A percentile compares a stretch with the other conserved stretches of the same genome.
Conservation (phyloP, 1,140 invertebrate species). For the Caenorhabditis elegans region WBcel235 BX284603.4:7285001-7285500, state of each 20-base stretch:
- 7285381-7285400: conserved; percentile 50
- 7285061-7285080: too few species aligned
- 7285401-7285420: conserved; percentile 66
- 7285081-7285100: too few species aligned
- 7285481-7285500: not conserved
- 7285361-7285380: conserved; percentile 66
- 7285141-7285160: conserved; percentile 32
- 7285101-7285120: conserved; percentile 46
- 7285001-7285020: too few species aligned
- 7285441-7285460: conserved; percentile 65
- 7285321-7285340: conserved; percentile 41
- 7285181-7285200: conserved; percentile 37
- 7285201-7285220: conserved; percentile 37
- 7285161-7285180: conserved; percentile 41
- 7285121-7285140: conserved; percentile 43
- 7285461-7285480: conserved; percentile 59
- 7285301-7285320: not conserved
- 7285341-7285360: conserved; percentile 66
- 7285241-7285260: conserved; percentile 41
- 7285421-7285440: conserved; percentile 66
- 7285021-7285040: too few species aligned
- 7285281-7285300: too few species aligned
- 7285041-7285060: too few species aligned
- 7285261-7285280: conserved; percentile 44
- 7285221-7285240: conserved; percentile 36